Evolutionary conservation across 2,888 invertebrate genomes (phyloP).

Genomic region (Brachypalpus laphriformis): DNA sequence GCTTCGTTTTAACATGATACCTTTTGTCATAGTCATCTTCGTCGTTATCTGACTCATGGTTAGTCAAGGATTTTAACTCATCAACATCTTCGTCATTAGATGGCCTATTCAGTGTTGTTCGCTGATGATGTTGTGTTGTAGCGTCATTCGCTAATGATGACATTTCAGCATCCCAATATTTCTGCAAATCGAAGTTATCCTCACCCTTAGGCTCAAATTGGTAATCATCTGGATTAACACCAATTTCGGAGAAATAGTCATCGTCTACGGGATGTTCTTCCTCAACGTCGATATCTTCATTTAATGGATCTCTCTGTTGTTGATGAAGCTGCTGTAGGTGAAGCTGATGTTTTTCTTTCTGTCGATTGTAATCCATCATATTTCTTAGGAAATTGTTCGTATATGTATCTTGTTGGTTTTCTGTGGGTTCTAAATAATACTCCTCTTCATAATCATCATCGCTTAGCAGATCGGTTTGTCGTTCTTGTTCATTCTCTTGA

Average conservation of each 20-base stretch:
- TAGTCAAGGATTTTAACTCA: slow-evolving; percentile 86
- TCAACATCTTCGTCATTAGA: slow-evolving; percentile 87
- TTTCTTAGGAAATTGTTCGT: slow-evolving; percentile 84
- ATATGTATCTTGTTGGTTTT: slow-evolving; percentile 83
- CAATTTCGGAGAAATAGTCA: slow-evolving; percentile 56
- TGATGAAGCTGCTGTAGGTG: slow-evolving; percentile 63
- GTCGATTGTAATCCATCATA: slow-evolving; percentile 85
- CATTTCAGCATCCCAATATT: slow-evolving; percentile 61
- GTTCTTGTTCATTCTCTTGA: slow-evolving; percentile 85
- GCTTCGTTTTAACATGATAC: slow-evolving; percentile 25
- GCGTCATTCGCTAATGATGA: slow-evolving; percentile 25
- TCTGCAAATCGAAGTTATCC: slow-evolving; percentile 63
- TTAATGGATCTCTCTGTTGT: slow-evolving; percentile 84
- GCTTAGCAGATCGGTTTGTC: slow-evolving; percentile 75
- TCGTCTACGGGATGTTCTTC: slow-evolving; percentile 18
- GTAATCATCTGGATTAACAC: slow-evolving; percentile 71
- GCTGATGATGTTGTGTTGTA: slow-evolving; percentile 33
- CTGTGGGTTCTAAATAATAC: slow-evolving; percentile 76
- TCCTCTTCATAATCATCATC: slow-evolving; percentile 81
- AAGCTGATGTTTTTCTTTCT: slow-evolving; percentile 80
- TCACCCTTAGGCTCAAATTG: slow-evolving; percentile 73
- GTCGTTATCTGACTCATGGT: slow-evolving; percentile 76
- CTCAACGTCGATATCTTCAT: slow-evolving; percentile 81
- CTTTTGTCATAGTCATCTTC: slow-evolving; percentile 36
- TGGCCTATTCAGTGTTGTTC: slow-evolving; percentile 67